phyloP scores from a whole-genome alignment of 2,113 vertebrate genomes.

The Recurvirostra avosetta region DNA sequence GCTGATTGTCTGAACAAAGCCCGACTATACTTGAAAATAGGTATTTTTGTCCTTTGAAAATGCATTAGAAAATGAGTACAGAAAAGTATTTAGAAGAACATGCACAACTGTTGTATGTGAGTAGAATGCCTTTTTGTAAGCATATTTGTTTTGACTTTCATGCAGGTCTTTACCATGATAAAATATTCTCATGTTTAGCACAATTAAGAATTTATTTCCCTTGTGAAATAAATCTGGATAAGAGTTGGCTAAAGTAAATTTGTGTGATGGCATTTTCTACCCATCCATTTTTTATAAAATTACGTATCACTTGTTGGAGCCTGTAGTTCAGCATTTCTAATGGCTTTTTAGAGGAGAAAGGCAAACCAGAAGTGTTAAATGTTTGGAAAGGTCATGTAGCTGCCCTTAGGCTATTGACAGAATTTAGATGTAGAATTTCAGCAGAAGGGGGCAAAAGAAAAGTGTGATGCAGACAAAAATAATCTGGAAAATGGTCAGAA shows the following conservation, averaged over 20 bases:
- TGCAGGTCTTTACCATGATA: not conserved
- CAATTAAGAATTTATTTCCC: not conserved
- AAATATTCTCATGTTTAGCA: not conserved
- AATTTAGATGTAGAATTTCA: not conserved
- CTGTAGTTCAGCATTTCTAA: not conserved
- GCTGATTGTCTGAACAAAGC: not conserved
- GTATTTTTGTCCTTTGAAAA: not conserved
- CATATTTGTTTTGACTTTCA: not conserved
- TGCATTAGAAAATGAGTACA: not conserved
- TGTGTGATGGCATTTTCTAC: not conserved
- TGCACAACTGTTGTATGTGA: not conserved
- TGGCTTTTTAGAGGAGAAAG: not conserved
- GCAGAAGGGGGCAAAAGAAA: not conserved
- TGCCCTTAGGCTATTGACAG: not conserved
- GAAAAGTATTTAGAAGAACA: not conserved
- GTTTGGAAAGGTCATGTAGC: not conserved
- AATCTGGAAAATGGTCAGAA: not conserved
- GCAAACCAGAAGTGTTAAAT: not conserved
- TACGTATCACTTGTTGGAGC: not conserved
- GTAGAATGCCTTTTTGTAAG: not conserved
- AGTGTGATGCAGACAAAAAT: not conserved
- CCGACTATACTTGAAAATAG: not conserved
- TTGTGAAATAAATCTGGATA: not conserved
- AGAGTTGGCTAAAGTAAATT: not conserved
- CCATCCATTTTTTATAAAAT: not conserved